Base-by-base conservation (phyloP, 2,113 vertebrate genomes). In the Python bivittatus region DNA sequence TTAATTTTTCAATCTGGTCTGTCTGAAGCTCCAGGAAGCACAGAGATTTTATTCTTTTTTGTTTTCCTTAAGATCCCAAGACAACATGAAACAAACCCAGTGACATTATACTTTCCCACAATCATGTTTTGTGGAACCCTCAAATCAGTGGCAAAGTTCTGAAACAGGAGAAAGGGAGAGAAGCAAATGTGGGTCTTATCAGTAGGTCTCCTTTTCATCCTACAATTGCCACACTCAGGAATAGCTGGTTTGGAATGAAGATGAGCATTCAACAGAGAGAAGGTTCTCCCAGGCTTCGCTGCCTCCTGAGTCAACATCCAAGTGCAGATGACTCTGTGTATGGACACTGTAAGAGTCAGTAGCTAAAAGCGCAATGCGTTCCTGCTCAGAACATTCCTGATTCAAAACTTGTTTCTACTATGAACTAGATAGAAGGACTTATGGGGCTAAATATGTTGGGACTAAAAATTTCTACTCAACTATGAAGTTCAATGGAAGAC, bases 41-140 rank as follows among this genome's bases (percentile, higher is more conserved):
- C 58, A 64, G 12, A 88, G 12, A 13, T 58, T 92, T 86, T 38
- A 57, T 38, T 9, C 48, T 6, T 48, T 48, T 48, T 48, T 57
- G 3, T 64, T 48, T 27, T n/a, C 38, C 42, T 25, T 3, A 91
- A 91, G 53, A 27, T 56, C n/a, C 0, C 0, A 22, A 56, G 6
- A 27, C 54, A 8, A 86, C 12, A 9, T 0, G 0, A 0, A 88
- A 20, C 0, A 0, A 1, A 4, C 0, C 0, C 87, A 23, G 1
- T 52, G 10, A 42, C 3, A 5, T 15, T 12, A 86, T 0, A 0
- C 25, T 88, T 88, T 88, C 42, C 38, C 44, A 4, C 42, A 20
- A 89, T 72, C 11, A 15, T 57, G 48, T 86, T 92, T 58, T 72
- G n/a, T 68, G 11, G 54, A 33, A 92, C 27, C 91, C 64, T 92